Conservation (phyloP, 2,797 vertebrate genomes). For the Pyrocephalus nanus region DNA sequence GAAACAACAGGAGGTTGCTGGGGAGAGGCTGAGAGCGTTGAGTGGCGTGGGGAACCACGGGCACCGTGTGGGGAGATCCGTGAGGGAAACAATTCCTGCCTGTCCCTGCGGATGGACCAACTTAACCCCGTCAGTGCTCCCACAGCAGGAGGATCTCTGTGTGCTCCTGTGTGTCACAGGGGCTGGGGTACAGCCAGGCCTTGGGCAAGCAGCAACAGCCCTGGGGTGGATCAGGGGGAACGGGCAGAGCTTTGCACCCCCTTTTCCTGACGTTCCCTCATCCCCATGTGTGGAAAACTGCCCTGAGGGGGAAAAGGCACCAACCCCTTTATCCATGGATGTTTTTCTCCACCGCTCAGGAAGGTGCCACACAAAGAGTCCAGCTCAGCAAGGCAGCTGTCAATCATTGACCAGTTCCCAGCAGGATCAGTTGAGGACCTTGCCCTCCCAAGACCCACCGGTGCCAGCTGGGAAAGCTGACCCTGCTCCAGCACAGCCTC, state of each 20-base stretch:
- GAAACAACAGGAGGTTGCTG: neutral
- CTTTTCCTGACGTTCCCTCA: neutral
- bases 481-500: neutral
- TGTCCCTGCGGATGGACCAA: neutral
- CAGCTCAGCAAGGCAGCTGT: neutral
- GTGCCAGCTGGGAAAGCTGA: neutral
- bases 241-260: neutral
- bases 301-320: neutral
- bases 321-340: neutral
- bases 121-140: neutral
- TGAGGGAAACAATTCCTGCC: rapidly evolving
- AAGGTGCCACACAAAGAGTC: neutral
- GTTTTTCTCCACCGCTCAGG: neutral
- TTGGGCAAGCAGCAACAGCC: neutral
- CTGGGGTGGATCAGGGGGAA: neutral
- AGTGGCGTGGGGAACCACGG: rapidly evolving
- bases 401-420: neutral
- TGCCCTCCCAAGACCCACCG: neutral
- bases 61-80: rapidly evolving
- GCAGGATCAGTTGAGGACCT: neutral
- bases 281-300: rapidly evolving
- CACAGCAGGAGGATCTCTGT: neutral
- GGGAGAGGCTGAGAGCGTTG: neutral
- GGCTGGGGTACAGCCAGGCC: neutral
- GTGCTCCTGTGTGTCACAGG: neutral